These are phyloP conservation scores for Sinella curviseta DNA, from an alignment of 1,140 invertebrate species.

Conservation along the genomic window DNA sequence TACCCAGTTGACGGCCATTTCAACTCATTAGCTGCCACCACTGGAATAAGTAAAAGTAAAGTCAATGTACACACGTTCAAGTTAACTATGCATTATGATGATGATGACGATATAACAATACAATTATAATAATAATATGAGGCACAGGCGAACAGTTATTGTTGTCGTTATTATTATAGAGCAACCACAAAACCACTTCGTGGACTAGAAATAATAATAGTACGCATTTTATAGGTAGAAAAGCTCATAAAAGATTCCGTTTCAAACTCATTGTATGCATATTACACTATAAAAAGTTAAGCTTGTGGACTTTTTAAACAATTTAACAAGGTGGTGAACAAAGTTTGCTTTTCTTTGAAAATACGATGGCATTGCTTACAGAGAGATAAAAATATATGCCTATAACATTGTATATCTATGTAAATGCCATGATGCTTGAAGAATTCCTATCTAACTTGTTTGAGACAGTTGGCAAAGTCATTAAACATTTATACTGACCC, in stretches of 20 bases:
- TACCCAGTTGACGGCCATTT: constrained; percentile 93
- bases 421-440: no score
- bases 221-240: background rate
- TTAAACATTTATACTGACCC: constrained; percentile 27
- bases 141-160: background rate
- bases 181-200: background rate
- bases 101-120: background rate
- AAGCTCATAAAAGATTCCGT: background rate
- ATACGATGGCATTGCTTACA: no score
- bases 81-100: no score
- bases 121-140: background rate
- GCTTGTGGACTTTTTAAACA: background rate
- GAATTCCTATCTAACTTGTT: constrained; percentile 9
- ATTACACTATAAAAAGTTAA: no score
- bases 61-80: background rate
- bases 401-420: no score
- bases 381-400: no score
- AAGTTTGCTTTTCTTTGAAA: background rate
- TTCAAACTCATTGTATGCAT: no score
- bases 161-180: background rate
- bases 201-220: background rate
- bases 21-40: constrained; percentile 96
- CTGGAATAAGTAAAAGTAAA: constrained; percentile 60
- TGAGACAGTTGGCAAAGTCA: constrained; percentile 11
- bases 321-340: background rate